Conservation (phyloP, 2,888 invertebrate genomes). For the Mallateleia sp. region DNA sequence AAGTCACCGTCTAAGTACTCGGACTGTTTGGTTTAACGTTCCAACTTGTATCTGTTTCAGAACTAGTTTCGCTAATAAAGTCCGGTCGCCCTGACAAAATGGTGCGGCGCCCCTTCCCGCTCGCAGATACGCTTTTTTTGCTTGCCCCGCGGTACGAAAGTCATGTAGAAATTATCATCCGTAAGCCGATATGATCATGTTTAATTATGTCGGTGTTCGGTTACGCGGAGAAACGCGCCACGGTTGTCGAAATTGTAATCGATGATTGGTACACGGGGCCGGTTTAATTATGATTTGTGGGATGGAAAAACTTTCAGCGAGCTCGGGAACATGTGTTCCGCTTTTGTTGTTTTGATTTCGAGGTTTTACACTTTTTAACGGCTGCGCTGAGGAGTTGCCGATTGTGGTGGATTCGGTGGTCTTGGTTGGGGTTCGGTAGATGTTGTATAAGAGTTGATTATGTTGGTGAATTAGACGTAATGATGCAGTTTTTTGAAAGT, state of each 20-base stretch:
- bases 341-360: no score
- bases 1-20: slow-evolving; percentile 66
- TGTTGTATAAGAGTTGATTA: no score
- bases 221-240: slow-evolving; percentile 66
- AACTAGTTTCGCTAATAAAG: slow-evolving; percentile 74
- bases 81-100: slow-evolving; percentile 67
- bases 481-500: no score
- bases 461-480: no score
- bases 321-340: background rate
- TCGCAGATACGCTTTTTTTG: no score
- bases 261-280: slow-evolving; percentile 64
- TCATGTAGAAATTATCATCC: slow-evolving; percentile 70
- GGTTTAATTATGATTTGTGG: slow-evolving; percentile 67
- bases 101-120: background rate
- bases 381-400: no score
- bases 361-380: no score
- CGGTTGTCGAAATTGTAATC: slow-evolving; percentile 67
- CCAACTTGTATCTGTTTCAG: slow-evolving; percentile 62
- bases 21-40: slow-evolving; percentile 60
- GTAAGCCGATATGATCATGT: slow-evolving; percentile 71
- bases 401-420: no score
- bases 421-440: no score
- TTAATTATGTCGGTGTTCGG: slow-evolving; percentile 66
- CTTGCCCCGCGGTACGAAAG: slow-evolving; percentile 51
- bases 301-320: slow-evolving; percentile 3